These are phyloP conservation scores for Diorhabda carinulata DNA, from an alignment of 1,140 invertebrate species.

Conservation along the genomic window DNA sequence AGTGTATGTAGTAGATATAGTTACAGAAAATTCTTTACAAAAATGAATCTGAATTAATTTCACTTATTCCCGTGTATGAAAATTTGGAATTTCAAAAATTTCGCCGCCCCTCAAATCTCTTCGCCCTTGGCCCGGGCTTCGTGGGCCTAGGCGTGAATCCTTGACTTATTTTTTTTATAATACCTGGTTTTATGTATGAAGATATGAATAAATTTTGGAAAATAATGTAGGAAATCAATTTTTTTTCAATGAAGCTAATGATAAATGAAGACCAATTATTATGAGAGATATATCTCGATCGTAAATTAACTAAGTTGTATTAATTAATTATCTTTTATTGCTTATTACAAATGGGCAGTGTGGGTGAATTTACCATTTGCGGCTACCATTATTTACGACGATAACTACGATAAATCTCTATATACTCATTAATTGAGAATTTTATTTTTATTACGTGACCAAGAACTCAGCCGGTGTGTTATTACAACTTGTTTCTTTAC, in stretches of 20 bases:
- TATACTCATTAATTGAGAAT: constrained; percentile 35
- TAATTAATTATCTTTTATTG: constrained; percentile 38
- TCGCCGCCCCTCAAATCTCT: too few relatives aligned
- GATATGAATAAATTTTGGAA: too few relatives aligned
- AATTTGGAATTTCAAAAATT: too few relatives aligned
- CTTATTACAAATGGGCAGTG: constrained; percentile 34
- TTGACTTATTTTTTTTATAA: too few relatives aligned
- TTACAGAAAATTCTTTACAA: too few relatives aligned
- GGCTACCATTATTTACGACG: constrained; percentile 37
- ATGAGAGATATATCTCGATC: constrained; percentile 11
- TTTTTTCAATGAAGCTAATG: not conserved
- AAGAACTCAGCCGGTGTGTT: constrained; percentile 12
- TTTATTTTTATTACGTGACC: constrained; percentile 27
- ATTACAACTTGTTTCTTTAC: constrained; percentile 17
- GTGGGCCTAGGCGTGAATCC: too few relatives aligned
- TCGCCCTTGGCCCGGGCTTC: too few relatives aligned
- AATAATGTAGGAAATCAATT: not conserved
- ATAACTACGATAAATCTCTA: constrained; percentile 34
- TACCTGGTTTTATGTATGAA: too few relatives aligned
- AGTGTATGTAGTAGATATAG: too few relatives aligned
- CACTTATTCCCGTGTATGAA: too few relatives aligned
- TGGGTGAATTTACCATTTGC: constrained; percentile 38
- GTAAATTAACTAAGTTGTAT: constrained; percentile 32
- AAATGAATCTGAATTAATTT: too few relatives aligned
- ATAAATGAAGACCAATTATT: not conserved